Percentiles rank a stretch among this genome's conserved stretches.
These are phyloP conservation scores for Dufourea novaeangliae DNA, from an alignment of 1,140 invertebrate species.

Conservation along the genomic window DNA sequence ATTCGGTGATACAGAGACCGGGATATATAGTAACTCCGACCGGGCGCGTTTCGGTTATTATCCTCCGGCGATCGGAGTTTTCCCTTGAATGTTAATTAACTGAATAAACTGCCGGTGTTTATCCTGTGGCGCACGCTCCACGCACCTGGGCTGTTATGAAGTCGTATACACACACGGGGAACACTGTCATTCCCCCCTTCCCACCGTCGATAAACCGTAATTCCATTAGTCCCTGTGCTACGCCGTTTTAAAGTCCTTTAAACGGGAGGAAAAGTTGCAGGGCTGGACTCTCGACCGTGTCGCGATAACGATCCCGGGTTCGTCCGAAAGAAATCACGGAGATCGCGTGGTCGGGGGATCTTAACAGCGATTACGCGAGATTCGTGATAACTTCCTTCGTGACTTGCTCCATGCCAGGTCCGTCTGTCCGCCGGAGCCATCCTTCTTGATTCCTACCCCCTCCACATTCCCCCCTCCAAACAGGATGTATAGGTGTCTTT, in stretches of 20 bases:
- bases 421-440: not conserved
- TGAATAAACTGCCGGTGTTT: conserved; percentile 33
- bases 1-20: not conserved
- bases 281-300: conserved; percentile 50
- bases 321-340: conserved; percentile 64
- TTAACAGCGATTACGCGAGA: conserved; percentile 57
- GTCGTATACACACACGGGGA: conserved; percentile 2
- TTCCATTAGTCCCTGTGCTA: conserved; percentile 49
- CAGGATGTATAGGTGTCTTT: conserved; percentile 29
- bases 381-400: conserved; percentile 63
- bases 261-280: conserved; percentile 10
- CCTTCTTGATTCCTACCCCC: no score
- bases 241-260: conserved; percentile 54
- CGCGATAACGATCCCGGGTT: conserved; percentile 60
- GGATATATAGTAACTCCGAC: no score
- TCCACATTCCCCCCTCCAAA: not conserved
- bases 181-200: not conserved
- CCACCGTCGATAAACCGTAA: conserved; percentile 25
- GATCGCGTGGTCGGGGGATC: conserved; percentile 64
- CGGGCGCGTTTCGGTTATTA: not conserved
- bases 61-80: not conserved
- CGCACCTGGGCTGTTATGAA: not conserved
- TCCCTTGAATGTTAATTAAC: conserved; percentile 31
- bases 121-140: conserved; percentile 12
- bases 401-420: conserved; percentile 29